Evolutionary conservation across 2,888 invertebrate species (phyloP).

Genomic region (Caenorhabditis wallacei): DNA sequence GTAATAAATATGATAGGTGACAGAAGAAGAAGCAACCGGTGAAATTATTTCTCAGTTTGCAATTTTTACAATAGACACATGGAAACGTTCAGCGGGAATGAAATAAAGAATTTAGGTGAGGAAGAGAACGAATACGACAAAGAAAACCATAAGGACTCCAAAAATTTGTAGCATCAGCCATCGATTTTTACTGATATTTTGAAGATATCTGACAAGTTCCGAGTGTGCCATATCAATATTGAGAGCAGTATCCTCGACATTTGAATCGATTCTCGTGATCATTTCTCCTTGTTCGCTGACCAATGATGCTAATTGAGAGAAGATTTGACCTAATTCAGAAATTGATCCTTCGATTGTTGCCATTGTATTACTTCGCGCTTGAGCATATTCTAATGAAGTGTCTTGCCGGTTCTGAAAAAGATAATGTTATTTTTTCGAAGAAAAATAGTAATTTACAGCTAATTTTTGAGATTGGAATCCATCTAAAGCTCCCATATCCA

Average conservation of each 20-base stretch:
- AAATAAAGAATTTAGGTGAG: conserved; percentile 88
- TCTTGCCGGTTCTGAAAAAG: conserved; percentile 43
- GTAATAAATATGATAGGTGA: conserved; percentile 33
- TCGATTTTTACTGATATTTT: conserved; percentile 94
- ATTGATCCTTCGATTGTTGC: conserved; percentile 99
- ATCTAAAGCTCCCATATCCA: conserved; percentile 89
- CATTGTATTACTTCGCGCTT: conserved; percentile 97
- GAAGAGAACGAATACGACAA: conserved; percentile 98
- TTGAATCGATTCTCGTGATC: conserved; percentile 92
- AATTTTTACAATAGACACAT: conserved; percentile 47
- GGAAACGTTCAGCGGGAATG: conserved; percentile 2
- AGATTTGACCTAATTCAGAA: conserved; percentile 98
- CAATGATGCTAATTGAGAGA: conserved; percentile 88
- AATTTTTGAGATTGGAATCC: conserved; percentile 72
- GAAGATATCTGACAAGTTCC: conserved; percentile 98
- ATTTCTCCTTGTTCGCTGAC: conserved; percentile 99
- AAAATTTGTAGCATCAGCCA: conserved; percentile 99
- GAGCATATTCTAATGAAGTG: conserved; percentile 83
- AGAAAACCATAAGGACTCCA: conserved; percentile 97
- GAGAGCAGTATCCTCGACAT: conserved; percentile 94
- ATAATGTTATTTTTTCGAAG: not conserved
- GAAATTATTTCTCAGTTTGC: conserved; percentile 16
- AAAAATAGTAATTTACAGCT: conserved; percentile 24
- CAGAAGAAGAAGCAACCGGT: conserved; percentile 36
- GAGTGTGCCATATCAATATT: conserved; percentile 98